Evolutionary conservation across 2,113 vertebrate genomes (phyloP), one percentile per base, ranked within the genome.

Genomic region (Rhinoderma darwinii): DNA sequence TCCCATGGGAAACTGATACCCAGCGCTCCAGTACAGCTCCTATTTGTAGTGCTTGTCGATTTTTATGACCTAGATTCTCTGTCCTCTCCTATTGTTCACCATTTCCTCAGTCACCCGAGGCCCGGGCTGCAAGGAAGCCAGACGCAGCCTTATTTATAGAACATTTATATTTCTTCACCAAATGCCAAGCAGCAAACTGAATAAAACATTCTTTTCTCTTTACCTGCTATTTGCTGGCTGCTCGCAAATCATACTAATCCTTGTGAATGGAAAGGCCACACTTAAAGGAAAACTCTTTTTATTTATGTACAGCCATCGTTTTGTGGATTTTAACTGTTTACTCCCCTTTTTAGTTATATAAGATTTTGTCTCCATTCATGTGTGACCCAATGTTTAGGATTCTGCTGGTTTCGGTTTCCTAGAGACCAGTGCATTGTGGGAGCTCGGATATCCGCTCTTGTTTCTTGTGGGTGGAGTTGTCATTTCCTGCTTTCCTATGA

Each of bases 41-140:
- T 75, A 39, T 75, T 76, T 61, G 83, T 32, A 76, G 32, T 22
- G 15, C 50, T 32, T 66, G 72, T 30, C 54, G 66, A 63, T 78
- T 78, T 66, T 66, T 66, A 85, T 85, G 74, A 68, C 56, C 84
- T 39, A 85, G 74, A 63, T 85, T 70, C 76, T 47, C 74, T 50
- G 15, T 56, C 56, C 22, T 39, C 43, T 66, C 56, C 74, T 66
- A 78, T 85, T 85, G 84, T 85, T 85, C 73, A 73, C 66, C 22
- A 22, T 68, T 77, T 85, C 54, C 84, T 68, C 74, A 44, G 50
- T 78, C 84, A 78, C 84, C 73, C 78, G 84, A 78, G 84, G 74
- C 84, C 43, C 25, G 25, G 70, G 72, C 83, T 75, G 51, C 37
- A 54, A 74, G 83, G 44, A 43, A 76, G 37, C n/a, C 72, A 76